Evolutionary conservation across 2,113 vertebrate genomes (phyloP).

Genomic region (Cephalophus harveyi): DNA sequence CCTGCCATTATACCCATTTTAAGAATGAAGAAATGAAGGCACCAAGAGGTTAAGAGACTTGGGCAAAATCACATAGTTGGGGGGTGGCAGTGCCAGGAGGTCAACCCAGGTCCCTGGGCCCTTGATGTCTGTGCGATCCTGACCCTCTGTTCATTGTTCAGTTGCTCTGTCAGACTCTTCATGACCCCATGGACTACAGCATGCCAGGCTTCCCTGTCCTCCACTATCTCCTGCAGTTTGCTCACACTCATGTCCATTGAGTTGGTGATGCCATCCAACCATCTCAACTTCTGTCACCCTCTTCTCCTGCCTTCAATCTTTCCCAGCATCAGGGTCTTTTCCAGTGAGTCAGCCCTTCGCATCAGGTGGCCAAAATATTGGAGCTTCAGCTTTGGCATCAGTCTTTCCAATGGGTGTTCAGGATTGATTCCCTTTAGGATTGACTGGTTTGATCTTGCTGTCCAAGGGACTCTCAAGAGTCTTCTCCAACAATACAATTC

Average conservation of each 20-base stretch:
- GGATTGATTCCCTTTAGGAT: background rate
- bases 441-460: background rate
- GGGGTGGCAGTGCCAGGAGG: background rate
- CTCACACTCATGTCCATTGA: background rate
- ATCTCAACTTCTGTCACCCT: background rate
- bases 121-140: fast-evolving
- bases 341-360: background rate
- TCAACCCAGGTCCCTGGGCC: background rate
- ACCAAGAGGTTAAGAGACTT: background rate
- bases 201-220: background rate
- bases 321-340: background rate
- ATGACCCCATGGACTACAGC: background rate
- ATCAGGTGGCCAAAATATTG: background rate
- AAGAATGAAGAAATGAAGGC: background rate
- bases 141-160: background rate
- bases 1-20: background rate
- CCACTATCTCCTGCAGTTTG: background rate
- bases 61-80: background rate
- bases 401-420: background rate
- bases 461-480: background rate
- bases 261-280: background rate
- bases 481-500: background rate
- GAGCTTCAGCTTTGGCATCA: background rate
- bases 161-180: background rate
- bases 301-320: background rate